Percentiles rank a stretch among this genome's conserved stretches.
Conservation (phyloP, 2,113 vertebrate genomes). For the Cygnus atratus region DNA sequence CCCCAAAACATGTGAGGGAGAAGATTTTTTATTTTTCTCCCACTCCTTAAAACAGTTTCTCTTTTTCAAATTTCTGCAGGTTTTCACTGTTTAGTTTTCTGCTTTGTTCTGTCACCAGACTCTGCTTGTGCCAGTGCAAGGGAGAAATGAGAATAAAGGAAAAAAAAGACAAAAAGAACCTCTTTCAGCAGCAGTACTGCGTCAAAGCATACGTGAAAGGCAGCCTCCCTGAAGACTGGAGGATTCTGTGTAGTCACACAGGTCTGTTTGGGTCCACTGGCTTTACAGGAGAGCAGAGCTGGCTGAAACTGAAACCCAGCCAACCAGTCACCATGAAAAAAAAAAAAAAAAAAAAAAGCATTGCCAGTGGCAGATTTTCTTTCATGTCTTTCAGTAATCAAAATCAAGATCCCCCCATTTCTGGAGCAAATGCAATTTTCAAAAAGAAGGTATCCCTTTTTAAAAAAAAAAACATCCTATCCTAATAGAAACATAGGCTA, state of each 20-base stretch:
- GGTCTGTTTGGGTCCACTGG: background rate
- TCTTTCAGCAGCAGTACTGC: background rate
- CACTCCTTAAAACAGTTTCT: background rate
- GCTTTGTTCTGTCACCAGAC: background rate
- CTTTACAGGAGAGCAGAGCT: background rate
- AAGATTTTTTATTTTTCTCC: background rate
- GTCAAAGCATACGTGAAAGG: fast-evolving
- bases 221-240: background rate
- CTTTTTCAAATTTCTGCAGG: background rate
- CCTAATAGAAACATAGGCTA: background rate
- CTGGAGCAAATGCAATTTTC: background rate
- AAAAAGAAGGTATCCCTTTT: background rate
- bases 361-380: background rate
- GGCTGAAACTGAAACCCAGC: background rate
- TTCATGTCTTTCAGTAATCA: background rate
- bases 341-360: background rate
- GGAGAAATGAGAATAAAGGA: background rate
- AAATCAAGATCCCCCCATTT: background rate
- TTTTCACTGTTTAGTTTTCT: background rate
- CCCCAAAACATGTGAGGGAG: background rate
- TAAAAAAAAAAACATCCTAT: background rate
- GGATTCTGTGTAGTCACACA: background rate
- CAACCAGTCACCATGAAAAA: background rate
- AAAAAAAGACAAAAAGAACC: background rate
- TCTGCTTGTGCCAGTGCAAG: background rate